Percentiles rank a stretch among this genome's conserved stretches.
phyloP scores from a whole-genome alignment of 2,888 invertebrate genomes.

The Notocelia uddmanniana region DNA sequence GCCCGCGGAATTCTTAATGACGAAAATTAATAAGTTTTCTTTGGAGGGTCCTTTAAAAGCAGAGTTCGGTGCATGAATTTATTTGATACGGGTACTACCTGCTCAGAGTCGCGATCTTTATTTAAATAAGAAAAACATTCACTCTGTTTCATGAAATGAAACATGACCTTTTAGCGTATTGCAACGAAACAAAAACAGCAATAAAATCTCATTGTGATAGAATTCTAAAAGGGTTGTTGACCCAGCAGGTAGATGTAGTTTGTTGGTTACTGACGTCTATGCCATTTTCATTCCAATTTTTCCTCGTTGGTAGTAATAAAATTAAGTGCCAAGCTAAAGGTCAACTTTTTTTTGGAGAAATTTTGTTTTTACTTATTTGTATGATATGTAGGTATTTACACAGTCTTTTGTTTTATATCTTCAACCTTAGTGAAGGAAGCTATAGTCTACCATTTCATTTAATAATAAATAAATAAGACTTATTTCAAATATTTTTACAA shows the following conservation, averaged over 20 bases:
- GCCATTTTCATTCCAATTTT: constrained; percentile 2
- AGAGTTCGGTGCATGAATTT: constrained; percentile 61
- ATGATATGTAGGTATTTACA: neutral
- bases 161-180: constrained; percentile 11
- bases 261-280: neutral
- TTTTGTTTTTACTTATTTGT: constrained; percentile 1
- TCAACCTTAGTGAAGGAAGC: too few relatives aligned
- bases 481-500: too few relatives aligned
- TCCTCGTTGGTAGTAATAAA: neutral
- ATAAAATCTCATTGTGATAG: constrained; percentile 13
- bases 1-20: constrained; percentile 86
- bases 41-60: constrained; percentile 78
- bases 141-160: neutral
- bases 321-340: constrained; percentile 8
- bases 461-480: too few relatives aligned
- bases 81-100: constrained; percentile 29
- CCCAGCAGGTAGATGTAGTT: neutral
- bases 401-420: neutral
- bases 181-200: neutral
- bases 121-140: constrained; percentile 10
- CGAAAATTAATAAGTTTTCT: constrained; percentile 86
- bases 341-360: neutral
- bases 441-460: too few relatives aligned
- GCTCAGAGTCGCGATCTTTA: constrained; percentile 6
- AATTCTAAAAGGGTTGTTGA: constrained; percentile 11